Percentiles rank a stretch among this genome's conserved stretches.
Evolutionary conservation across 1,140 invertebrate species (phyloP).

Genomic region (Drosophila melanogaster): Release_6_plus_ISO1_MT NT_037436.4:836001-836500

Average conservation of each 20-base stretch:
- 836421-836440: slow-evolving; percentile 48
- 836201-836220: slow-evolving; percentile 51
- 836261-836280: slow-evolving; percentile 78
- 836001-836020: slow-evolving; percentile 70
- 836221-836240: slow-evolving; percentile 44
- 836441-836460: slow-evolving; percentile 69
- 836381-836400: slow-evolving; percentile 13
- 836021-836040: slow-evolving; percentile 77
- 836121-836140: slow-evolving; percentile 76
- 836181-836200: slow-evolving; percentile 62
- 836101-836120: slow-evolving; percentile 73
- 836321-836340: slow-evolving; percentile 11
- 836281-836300: slow-evolving; percentile 77
- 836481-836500: slow-evolving; percentile 63
- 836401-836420: slow-evolving; percentile 4
- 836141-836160: slow-evolving; percentile 70
- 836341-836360: slow-evolving; percentile 55
- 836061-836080: slow-evolving; percentile 70
- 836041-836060: slow-evolving; percentile 68
- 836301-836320: slow-evolving; percentile 17
- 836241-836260: slow-evolving; percentile 77
- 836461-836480: slow-evolving; percentile 79
- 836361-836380: slow-evolving; percentile 24
- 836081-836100: slow-evolving; percentile 70
- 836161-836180: slow-evolving; percentile 67